A percentile compares a stretch with the other conserved stretches of the same genome.
These are phyloP conservation scores for Betta splendens DNA, from an alignment of 2,797 vertebrate species.

Conservation along the genomic window DNA sequence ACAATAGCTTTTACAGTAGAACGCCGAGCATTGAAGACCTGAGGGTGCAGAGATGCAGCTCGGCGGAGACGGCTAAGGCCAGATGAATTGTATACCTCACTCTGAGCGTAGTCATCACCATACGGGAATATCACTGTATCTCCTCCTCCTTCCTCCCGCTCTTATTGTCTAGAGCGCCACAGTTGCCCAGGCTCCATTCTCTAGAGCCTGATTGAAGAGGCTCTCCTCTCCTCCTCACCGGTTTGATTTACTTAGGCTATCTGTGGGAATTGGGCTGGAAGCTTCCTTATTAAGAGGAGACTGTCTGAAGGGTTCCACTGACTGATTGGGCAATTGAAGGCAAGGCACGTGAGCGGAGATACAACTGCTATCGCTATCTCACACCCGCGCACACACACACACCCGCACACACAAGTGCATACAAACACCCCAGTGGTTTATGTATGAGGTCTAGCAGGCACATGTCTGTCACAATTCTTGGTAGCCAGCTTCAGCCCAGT, in stretches of 20 bases:
- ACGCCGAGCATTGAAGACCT: conserved; percentile 57
- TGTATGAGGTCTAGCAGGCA: conserved; percentile 73
- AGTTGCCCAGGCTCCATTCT: conserved; percentile 68
- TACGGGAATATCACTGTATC: conserved; percentile 62
- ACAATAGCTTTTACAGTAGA: conserved; percentile 63
- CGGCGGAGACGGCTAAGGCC: conserved; percentile 51
- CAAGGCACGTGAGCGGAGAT: conserved; percentile 67
- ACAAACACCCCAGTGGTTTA: conserved; percentile 73
- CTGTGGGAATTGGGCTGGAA: conserved; percentile 78
- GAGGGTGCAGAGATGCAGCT: conserved; percentile 54
- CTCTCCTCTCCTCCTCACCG: conserved; percentile 73
- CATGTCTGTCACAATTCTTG: conserved; percentile 73
- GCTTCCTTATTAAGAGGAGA: conserved; percentile 80
- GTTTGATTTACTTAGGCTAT: conserved; percentile 80
- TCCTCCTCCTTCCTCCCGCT: conserved; percentile 39
- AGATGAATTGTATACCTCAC: conserved; percentile 64
- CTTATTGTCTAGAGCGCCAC: conserved; percentile 71
- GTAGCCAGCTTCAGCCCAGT: conserved; percentile 72
- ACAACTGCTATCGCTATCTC: conserved; percentile 62
- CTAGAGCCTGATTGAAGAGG: conserved; percentile 78
- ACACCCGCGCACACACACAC: conserved; percentile 44
- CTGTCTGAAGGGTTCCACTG: conserved; percentile 78
- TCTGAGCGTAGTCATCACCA: conserved; percentile 70
- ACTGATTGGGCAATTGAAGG: conserved; percentile 79
- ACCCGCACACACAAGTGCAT: conserved; percentile 43